Base-by-base conservation (phyloP, 2,888 invertebrate genomes). In the Torymus tubicola region DNA sequence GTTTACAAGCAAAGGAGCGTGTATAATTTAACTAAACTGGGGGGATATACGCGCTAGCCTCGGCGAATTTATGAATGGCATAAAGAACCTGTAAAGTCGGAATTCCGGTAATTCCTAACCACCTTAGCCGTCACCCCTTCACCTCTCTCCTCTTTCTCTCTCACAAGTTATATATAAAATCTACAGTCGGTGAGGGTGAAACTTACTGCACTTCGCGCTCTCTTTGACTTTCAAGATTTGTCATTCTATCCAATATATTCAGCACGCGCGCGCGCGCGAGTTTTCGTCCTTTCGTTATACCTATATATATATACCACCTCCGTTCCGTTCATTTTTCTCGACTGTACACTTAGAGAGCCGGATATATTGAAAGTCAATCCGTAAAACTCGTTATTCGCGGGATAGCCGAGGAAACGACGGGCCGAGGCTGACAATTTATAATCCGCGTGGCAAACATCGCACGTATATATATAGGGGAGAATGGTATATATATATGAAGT, bases 41-140 rank as follows among this genome's bases (percentile, higher is more conserved):
- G 50, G 52, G 13, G 14, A 0, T 3, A 2, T 8, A 8, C 31
- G 31, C 31, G 31, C 31, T 2, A 31, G 31, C 3, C 3, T 31
- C 31, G 72, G 58, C 16, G 60, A 73, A 79, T 79, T 79, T 79
- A 79, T 68, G 78, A 79, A 73, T 68, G 24, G 68, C 68, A 79
- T 79, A 79, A 79, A 78, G 69, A 69, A 76, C 65, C 65, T n/a
- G 64, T 24, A 21, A 69, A 71, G 71, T 65, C 78, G 18, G 58
- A 76, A 69, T 69, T 61, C 55, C 61, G 42, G 69, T 65, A 60
- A 68, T 73, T 72, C 31, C 73, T 63, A 73, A 55, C 72, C 71
- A 60, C 72, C 67, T 52, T 42, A 31, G 24, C 24, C 3, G 24
- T 24, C 24, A n/a, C n/a, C n/a, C n/a, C n/a, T n/a, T n/a, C n/a